Evolutionary conservation across 2,797 vertebrate species (phyloP).

Genomic region (Peromyscus attwateri): DNA sequence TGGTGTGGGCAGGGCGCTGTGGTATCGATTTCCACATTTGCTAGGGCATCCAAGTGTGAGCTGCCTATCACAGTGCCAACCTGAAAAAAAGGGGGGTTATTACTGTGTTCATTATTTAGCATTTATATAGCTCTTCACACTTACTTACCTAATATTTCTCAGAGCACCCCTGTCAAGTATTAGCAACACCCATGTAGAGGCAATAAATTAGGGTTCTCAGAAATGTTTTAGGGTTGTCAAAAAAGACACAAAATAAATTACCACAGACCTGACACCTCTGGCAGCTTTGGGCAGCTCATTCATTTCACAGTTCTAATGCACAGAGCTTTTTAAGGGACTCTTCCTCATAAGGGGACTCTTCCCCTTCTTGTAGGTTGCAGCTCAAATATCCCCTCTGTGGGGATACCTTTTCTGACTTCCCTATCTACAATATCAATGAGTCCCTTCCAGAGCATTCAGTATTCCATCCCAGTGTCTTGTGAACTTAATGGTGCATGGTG

Average conservation of each 20-base stretch:
- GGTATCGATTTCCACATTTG: constrained; percentile 73
- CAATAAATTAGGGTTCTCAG: constrained; percentile 45
- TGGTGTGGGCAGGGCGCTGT: constrained; percentile 38
- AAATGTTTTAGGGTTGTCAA: constrained; percentile 38
- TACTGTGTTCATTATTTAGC: constrained; percentile 74
- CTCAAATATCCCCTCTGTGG: neutral
- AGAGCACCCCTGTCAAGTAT: constrained; percentile 60
- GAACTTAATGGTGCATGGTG: neutral
- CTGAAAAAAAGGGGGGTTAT: constrained; percentile 63
- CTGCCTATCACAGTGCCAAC: constrained; percentile 25
- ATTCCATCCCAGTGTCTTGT: neutral
- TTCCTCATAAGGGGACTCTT: neutral
- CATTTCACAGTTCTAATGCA: neutral
- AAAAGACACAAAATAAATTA: constrained; percentile 42
- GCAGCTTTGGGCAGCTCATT: neutral
- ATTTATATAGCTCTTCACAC: constrained; percentile 75
- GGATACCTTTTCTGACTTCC: neutral
- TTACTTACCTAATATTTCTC: constrained; percentile 70
- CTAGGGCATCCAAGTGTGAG: constrained; percentile 47
- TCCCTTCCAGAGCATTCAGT: neutral
- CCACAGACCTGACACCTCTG: neutral
- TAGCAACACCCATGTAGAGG: neutral
- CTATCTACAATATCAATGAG: neutral
- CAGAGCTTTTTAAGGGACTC: neutral
- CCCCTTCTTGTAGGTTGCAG: neutral